Evolutionary conservation across 2,888 invertebrate species (phyloP), one percentile per base, ranked within the genome.

Genomic region (Cinara cedri): DNA sequence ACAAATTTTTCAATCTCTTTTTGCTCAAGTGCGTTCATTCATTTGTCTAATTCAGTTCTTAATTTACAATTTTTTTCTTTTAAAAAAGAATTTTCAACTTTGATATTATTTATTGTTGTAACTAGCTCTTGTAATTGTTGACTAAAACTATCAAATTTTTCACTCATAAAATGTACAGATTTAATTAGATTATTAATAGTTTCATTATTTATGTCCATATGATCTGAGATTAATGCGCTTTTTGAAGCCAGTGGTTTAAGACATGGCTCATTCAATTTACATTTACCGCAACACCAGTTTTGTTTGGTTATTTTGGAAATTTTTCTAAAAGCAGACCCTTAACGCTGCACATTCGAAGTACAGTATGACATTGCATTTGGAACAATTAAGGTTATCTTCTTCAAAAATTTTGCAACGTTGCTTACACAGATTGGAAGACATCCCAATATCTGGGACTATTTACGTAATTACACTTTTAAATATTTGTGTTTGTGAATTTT

Each of bases 41-140:
- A n/a, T 62, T 62, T 62, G 13, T 62, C 34, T 62, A 62, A 62
- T 34, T 62, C 62, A 62, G 2, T 62, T 62, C 26, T 62, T 26
- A 26, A 62, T 62, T 62, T 62, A 16, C 11, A 16, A 42, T 62
- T 62, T 62, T 62, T 6, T 62, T 62, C 34, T 62, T 42, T 34
- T 9, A 34, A n/a, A n/a, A 34, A 19, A 11, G 16, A 19, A 44
- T 65, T 65, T 42, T 65, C n/a, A 10, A 3, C 44, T 19, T 65
- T 21, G n/a, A n/a, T 44, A 65, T 65, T 19, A 44, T 65, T 42
- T 46, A 44, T 44, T 44, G 21, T 44, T 0, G 21, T 65, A 44
- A 42, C 10, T 65, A 65, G 34, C 34, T 34, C 34, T 62, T 62
- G 34, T n/a, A 62, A 19, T 46, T 65, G 46, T 46, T 65, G 44